Percentiles rank a stretch among this genome's conserved stretches.
Conservation (phyloP, 2,797 vertebrate genomes). For the Mionectes olivaceus region DNA sequence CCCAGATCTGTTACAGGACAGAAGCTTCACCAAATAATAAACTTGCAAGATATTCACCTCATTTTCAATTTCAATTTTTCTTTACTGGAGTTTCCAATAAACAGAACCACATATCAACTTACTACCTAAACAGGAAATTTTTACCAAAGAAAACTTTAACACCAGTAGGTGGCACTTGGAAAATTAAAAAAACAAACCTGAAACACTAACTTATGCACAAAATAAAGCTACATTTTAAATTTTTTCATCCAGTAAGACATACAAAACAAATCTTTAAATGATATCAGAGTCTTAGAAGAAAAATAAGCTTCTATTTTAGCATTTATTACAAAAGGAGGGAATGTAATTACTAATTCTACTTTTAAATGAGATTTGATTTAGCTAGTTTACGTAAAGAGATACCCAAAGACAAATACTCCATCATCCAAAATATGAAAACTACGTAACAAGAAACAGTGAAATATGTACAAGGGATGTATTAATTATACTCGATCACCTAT, state of each 20-base stretch:
- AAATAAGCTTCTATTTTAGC: not conserved
- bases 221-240: not conserved
- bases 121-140: not conserved
- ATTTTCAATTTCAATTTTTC: not conserved
- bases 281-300: not conserved
- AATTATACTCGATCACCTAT: fast-evolving
- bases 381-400: not conserved
- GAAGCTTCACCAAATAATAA: not conserved
- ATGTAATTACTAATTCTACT: not conserved
- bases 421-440: not conserved
- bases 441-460: not conserved
- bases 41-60: not conserved
- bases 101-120: not conserved
- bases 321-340: not conserved
- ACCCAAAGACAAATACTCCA: not conserved
- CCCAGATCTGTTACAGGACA: not conserved
- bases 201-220: not conserved
- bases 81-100: not conserved
- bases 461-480: not conserved
- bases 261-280: not conserved
- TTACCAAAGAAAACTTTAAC: not conserved
- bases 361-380: not conserved
- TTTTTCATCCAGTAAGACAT: not conserved
- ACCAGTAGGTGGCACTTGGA: not conserved
- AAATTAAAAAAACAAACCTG: not conserved